Base-by-base conservation (phyloP, 2,888 invertebrate species). In the Dusona sp. region DNA sequence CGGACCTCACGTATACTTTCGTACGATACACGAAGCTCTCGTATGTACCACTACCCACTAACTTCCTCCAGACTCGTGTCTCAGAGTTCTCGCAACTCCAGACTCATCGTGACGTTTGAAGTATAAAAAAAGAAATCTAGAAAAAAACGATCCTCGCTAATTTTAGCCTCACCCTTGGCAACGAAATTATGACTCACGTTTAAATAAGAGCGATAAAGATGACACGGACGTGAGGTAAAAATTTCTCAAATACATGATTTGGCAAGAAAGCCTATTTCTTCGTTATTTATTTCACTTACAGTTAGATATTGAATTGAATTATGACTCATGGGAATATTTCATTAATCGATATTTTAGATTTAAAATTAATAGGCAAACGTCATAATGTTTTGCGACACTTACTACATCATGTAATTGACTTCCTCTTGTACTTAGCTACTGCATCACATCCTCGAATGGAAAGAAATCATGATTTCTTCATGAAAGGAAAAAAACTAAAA, bases 1-100 rank as follows among this genome's bases (percentile, higher is more conserved):
- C 80, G 85, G 83, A 89, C 86, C 85, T 89, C 87, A 85, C 88
- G 85, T 74, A 88, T 87, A 87, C 87, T 87, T 88, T 79, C 48
- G 48, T 54, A 48, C 29, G 74, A 45, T 61, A 70, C 70, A 85
- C 57, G 73, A 75, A 65, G 74, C 57, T n/a, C 64, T 42, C 42
- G 29, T 54, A 38, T 42, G 42, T 67, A 67, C 73, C 3, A 73
- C 87, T 77, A 54, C 87, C 88, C 87, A 88, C 88, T 54, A 81
- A 83, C 79, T 88, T 87, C 88, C 87, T 81, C 77, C 77, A 64
- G 70, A 77, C 38, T 72, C 65, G 64, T 67, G 72, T 77, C 83
- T 73, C 57, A 54, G 45, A 75, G 16, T 67, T 79, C 70, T 70
- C 80, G 68, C 74, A 74, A 83, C 54, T 79, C 79, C 73, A 61